phyloP scores from a whole-genome alignment of 2,888 invertebrate species.

The Coleophora deauratella region DNA sequence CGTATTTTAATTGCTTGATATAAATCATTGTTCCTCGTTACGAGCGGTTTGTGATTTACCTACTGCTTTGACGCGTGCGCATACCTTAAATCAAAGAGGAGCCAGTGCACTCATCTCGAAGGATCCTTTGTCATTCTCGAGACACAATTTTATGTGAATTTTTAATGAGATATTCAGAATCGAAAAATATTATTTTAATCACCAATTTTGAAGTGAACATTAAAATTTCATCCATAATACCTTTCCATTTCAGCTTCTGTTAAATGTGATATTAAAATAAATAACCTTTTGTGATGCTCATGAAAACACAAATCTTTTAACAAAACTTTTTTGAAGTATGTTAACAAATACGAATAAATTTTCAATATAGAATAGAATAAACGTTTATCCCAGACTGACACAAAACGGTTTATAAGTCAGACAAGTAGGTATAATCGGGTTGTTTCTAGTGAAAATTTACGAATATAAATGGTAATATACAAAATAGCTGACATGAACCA shows the following conservation, averaged over 20 bases:
- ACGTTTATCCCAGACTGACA: too few species aligned
- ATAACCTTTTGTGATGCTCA: too few species aligned
- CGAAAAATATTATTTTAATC: constrained; percentile 43
- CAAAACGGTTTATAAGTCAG: too few species aligned
- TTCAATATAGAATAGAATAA: too few species aligned
- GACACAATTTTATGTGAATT: constrained; percentile 47
- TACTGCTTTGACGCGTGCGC: constrained; percentile 58
- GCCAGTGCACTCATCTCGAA: constrained; percentile 29
- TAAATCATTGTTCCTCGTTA: constrained; percentile 66
- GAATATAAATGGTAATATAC: too few species aligned
- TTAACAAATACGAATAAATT: too few species aligned
- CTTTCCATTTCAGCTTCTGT: too few species aligned
- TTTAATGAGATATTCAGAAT: constrained; percentile 61
- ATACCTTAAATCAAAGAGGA: constrained; percentile 51
- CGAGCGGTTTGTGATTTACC: constrained; percentile 62
- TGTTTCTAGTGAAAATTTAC: too few species aligned
- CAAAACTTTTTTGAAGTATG: too few species aligned
- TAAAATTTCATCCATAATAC: constrained; percentile 30
- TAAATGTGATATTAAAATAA: constrained; percentile 14
- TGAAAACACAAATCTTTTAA: too few species aligned
- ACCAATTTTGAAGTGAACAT: constrained; percentile 28
- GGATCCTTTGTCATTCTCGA: constrained; percentile 49
- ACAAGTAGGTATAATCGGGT: too few species aligned
- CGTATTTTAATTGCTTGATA: constrained; percentile 63
- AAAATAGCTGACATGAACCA: too few species aligned